A percentile compares a stretch with the other conserved stretches of the same genome.
Evolutionary conservation across 2,888 invertebrate genomes (phyloP).

Genomic region (Drosophila pseudotakahashii): DNA sequence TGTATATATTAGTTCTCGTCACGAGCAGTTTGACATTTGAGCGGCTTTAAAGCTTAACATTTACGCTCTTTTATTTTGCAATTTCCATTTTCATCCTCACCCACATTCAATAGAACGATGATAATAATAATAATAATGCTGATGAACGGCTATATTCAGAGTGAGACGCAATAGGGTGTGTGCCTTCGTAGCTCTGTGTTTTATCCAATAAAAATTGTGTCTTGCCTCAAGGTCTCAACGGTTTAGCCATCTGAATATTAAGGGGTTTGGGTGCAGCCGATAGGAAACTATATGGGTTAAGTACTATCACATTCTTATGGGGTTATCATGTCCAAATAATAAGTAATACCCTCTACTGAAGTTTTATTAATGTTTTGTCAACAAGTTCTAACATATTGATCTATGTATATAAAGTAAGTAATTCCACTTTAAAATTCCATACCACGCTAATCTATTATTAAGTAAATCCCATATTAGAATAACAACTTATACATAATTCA

Average conservation of each 20-base stretch:
- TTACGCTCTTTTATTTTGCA: conserved; percentile 71
- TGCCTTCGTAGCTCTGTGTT: background rate
- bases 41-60: conserved; percentile 62
- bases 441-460: conserved; percentile 10
- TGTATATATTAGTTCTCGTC: conserved; percentile 39
- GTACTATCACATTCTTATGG: background rate
- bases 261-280: conserved; percentile 1
- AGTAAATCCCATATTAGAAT: conserved; percentile 21
- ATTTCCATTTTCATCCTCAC: conserved; percentile 57
- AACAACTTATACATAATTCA: conserved; percentile 38
- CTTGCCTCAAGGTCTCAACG: conserved; percentile 8
- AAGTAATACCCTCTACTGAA: too few relatives aligned
- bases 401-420: too few relatives aligned
- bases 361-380: too few relatives aligned
- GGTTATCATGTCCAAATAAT: background rate
- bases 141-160: conserved; percentile 1
- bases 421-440: conserved; percentile 5
- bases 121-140: conserved; percentile 18
- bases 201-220: conserved; percentile 10
- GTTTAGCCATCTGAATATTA: background rate
- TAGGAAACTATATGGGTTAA: background rate
- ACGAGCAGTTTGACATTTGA: conserved; percentile 67
- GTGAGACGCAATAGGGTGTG: conserved; percentile 9
- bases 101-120: conserved; percentile 25
- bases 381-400: too few relatives aligned